These are phyloP conservation scores for Tenodera sinensis DNA, from an alignment of 2,888 invertebrate genomes.

Conservation along the genomic window DNA sequence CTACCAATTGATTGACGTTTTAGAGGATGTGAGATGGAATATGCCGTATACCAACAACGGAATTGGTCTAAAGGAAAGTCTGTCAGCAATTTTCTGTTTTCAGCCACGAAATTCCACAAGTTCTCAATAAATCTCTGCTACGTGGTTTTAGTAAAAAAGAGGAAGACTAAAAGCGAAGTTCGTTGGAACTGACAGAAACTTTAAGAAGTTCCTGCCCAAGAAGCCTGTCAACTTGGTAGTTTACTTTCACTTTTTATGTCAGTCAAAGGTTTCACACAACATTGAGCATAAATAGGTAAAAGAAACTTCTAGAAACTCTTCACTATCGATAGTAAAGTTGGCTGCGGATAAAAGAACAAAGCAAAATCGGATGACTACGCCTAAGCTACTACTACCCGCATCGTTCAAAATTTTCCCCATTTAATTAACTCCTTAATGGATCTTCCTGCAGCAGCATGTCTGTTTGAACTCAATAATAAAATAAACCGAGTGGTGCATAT, in stretches of 20 bases:
- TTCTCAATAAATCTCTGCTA: too few species aligned
- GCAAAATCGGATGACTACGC: not conserved
- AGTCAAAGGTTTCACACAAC: not conserved
- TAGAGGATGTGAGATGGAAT: too few species aligned
- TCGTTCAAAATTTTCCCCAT: not conserved
- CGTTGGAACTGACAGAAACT: not conserved
- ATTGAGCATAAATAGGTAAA: not conserved
- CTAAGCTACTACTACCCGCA: not conserved
- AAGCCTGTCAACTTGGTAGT: not conserved
- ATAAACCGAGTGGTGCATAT: too few species aligned
- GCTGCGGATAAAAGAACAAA: not conserved
- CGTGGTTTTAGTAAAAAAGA: not conserved
- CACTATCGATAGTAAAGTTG: not conserved
- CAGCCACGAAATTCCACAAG: too few species aligned
- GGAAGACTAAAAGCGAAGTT: not conserved
- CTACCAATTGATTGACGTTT: too few species aligned
- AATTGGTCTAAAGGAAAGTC: too few species aligned
- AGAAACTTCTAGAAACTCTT: not conserved
- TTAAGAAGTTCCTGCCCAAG: not conserved
- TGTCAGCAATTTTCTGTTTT: too few species aligned
- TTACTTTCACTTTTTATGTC: not conserved
- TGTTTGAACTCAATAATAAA: too few species aligned
- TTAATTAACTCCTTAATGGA: not conserved
- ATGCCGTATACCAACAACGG: too few species aligned
- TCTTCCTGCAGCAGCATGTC: not conserved